Base-by-base conservation (phyloP, 2,888 invertebrate genomes). In the Stenodera caucasica region DNA sequence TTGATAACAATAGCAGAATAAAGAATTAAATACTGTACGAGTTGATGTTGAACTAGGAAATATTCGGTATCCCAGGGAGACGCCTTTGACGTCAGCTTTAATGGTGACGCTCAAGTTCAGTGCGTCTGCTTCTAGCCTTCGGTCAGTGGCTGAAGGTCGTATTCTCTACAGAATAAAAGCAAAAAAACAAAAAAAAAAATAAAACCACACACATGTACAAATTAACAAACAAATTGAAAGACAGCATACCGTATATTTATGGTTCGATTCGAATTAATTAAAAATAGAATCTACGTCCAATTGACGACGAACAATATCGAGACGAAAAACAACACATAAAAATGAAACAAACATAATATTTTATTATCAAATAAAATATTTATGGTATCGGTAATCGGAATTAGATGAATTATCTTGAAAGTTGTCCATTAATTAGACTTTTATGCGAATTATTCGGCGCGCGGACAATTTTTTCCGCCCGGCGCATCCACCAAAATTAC, bases 61-160 rank as follows among this genome's bases (percentile, higher is more conserved):
- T 40, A 40, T 40, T 40, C 40, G 21, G 40, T 40, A 40, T 40
- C 40, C 40, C 40, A 40, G 40, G 40, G 40, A 18, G 40, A 40
- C 40, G 40, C 18, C 40, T 18, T 40, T 40, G 40, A 40, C 40
- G 40, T 40, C 40, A 40, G 21, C 40, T 21, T 40, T 18, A 35
- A 40, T 18, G 40, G 40, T 40, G 40, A 40, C 40, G 40, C 40
- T 40, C 40, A 21, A 40, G 15, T 40, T 14, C 18, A 15, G 40
- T 18, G 40, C 40, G 18, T 40, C 40, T 40, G 37, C 15, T 11
- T 40, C 18, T 40, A 40, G 40, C 40, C 40, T 40, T 40, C 40
- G 40, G 40, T 40, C 40, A 40, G 18, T 12, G 9, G 21, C 21
- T 40, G 21, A 40, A 40, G 40, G 40, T 40, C 40, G 40, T 21